phyloP scores from a whole-genome alignment of 53 echinoderm and acorn worm species.

The Mesocentrotus franciscanus region DNA sequence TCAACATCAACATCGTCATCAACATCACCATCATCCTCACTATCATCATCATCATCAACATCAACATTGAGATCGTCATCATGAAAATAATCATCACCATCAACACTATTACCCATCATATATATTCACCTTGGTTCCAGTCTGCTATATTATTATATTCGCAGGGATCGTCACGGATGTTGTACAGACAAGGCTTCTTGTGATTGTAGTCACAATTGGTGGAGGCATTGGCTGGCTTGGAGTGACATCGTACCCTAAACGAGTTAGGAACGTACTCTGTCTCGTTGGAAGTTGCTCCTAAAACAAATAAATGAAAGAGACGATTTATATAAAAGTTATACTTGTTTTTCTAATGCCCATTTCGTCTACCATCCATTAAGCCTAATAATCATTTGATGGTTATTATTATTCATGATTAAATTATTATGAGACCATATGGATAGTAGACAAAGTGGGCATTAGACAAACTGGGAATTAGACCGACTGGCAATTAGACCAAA shows the following conservation, averaged over 20 bases:
- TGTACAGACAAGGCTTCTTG: conserved; percentile 83
- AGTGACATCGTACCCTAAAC: conserved; percentile 75
- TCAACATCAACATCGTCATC: too few relatives aligned
- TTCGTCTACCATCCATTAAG: too few relatives aligned
- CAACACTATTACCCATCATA: too few relatives aligned
- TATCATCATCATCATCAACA: not conserved
- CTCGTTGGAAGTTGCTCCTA: not conserved
- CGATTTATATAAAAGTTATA: not conserved
- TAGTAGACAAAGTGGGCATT: too few relatives aligned
- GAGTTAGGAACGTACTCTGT: conserved; percentile 50
- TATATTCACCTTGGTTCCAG: conserved; percentile 78
- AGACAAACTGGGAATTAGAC: too few relatives aligned
- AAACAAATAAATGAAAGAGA: not conserved
- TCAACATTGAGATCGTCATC: not conserved
- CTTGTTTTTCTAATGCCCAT: too few relatives aligned
- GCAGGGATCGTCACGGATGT: conserved; percentile 86
- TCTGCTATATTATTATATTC: conserved; percentile 93
- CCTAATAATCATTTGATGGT: too few relatives aligned
- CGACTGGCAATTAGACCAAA: too few relatives aligned
- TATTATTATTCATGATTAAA: too few relatives aligned
- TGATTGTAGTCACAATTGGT: conserved; percentile 74
- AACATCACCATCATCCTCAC: too few relatives aligned
- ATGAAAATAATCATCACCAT: too few relatives aligned
- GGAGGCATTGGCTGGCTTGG: conserved; percentile 80
- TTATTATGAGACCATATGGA: too few relatives aligned